phyloP scores from a whole-genome alignment of 2,113 vertebrate genomes.

The Nicator chloris region DNA sequence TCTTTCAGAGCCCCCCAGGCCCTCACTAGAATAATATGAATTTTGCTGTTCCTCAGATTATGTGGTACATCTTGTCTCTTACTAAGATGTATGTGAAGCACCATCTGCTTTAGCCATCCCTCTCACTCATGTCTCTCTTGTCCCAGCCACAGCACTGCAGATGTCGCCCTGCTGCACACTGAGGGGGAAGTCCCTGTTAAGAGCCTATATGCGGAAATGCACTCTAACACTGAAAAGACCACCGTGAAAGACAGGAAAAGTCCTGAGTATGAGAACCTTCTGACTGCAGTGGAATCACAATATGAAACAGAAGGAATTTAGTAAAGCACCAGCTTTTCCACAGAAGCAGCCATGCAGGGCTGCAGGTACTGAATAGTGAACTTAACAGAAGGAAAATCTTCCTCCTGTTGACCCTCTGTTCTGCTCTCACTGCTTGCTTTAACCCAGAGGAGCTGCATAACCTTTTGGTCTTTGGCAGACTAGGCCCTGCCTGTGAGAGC shows the following conservation, averaged over 20 bases:
- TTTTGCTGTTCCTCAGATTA: neutral
- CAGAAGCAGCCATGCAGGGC: neutral
- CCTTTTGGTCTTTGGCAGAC: neutral
- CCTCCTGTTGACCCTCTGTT: neutral
- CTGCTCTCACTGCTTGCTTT: neutral
- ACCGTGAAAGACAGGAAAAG: neutral
- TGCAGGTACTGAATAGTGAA: neutral
- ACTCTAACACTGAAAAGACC: neutral
- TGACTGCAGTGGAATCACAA: conserved; percentile 20
- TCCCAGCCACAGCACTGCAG: neutral
- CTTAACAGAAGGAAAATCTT: neutral
- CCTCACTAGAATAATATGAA: neutral
- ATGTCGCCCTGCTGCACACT: neutral
- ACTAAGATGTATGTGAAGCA: neutral
- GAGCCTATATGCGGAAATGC: neutral
- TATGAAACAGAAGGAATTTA: neutral
- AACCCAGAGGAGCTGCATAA: neutral
- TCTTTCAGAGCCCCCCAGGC: neutral
- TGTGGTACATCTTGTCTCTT: neutral
- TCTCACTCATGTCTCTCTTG: neutral
- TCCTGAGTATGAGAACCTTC: conserved; percentile 27
- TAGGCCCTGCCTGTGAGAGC: neutral
- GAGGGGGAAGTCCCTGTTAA: neutral
- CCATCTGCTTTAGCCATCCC: fast-evolving
- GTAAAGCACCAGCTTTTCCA: neutral